Base-by-base conservation (phyloP, 2,888 invertebrate species). In the Diarsia rubi region DNA sequence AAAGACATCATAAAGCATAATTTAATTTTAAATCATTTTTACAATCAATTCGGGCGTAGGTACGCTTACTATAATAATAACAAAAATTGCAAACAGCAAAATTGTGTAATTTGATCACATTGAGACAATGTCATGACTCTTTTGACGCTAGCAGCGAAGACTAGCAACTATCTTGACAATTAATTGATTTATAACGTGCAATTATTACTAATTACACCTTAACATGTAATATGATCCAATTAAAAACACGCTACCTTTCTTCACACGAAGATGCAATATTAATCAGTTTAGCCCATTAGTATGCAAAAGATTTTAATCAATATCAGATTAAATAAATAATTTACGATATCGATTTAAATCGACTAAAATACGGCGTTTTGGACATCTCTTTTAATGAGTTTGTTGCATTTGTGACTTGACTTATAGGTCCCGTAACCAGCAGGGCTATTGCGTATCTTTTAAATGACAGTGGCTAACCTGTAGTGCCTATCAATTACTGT, bases 11-110 rank as follows among this genome's bases (percentile, higher is more conserved):
- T 45, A 54, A 1, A 21, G 64, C 21, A n/a, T 14, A 45, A 52
- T n/a, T 27, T 44, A 47, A 73, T 60, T 79, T 74, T 14, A 69
- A 65, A 86, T 76, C 81, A 83, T 80, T 86, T 75, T 83, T 74
- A 86, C 78, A 75, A 84, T 60, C n/a, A 85, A 77, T 72, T 52
- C 16, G 42, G 74, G 62, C 47, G 57, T 74, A 42, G 54, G 63
- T 74, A 80, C 52, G 78, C 76, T 77, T 67, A 70, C 81, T 76
- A 84, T 82, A 77, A 85, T 82, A 88, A 88, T 85, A 92, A 91
- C 88, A 88, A 88, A 87, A 89, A 85, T 89, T 89, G 91, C 92
- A 70, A 91, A 91, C 88, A 91, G 91, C 92, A 88, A 88, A 88
- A 81, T 81, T 77, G 54, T 77, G 75, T 89, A 85, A 84, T 71